Evolutionary conservation across 2,888 invertebrate species (phyloP).

Genomic region (Oxyteleia sp.): DNA sequence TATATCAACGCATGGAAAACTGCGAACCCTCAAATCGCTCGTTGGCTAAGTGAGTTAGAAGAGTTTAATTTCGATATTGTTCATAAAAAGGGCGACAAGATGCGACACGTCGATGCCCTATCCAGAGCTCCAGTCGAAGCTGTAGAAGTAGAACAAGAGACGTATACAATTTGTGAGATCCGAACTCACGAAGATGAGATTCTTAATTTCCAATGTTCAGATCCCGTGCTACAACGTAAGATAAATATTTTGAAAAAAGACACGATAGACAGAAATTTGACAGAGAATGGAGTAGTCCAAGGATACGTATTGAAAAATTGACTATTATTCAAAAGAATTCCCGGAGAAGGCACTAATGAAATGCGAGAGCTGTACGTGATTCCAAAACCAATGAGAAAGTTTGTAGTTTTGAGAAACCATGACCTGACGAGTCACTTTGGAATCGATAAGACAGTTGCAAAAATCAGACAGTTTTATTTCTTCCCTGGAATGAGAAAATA

Average conservation of each 20-base stretch:
- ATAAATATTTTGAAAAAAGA: not conserved
- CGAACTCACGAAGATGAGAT: not conserved
- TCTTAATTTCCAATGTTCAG: not conserved
- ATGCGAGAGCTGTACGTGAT: not conserved
- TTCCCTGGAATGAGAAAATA: conserved; percentile 6
- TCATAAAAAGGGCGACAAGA: not conserved
- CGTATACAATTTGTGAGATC: not conserved
- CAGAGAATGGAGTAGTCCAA: too few relatives aligned
- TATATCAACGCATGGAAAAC: conserved; percentile 31
- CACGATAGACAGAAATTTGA: too few relatives aligned
- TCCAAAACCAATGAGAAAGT: not conserved
- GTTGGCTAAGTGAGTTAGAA: not conserved
- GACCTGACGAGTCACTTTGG: not conserved
- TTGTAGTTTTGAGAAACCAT: not conserved
- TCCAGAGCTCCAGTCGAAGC: conserved; percentile 1
- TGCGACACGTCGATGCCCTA: conserved; percentile 41
- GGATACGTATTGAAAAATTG: not conserved
- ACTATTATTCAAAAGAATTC: not conserved
- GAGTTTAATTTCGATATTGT: not conserved
- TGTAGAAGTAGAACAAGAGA: not conserved
- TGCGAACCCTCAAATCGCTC: conserved; percentile 5
- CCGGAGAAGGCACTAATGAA: not conserved
- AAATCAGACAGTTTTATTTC: not conserved
- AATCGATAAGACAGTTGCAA: not conserved
- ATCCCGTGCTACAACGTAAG: not conserved